Evolutionary conservation across 2,888 invertebrate species (phyloP), one percentile per base, ranked within the genome.

Genomic region (Gryllus longicercus): DNA sequence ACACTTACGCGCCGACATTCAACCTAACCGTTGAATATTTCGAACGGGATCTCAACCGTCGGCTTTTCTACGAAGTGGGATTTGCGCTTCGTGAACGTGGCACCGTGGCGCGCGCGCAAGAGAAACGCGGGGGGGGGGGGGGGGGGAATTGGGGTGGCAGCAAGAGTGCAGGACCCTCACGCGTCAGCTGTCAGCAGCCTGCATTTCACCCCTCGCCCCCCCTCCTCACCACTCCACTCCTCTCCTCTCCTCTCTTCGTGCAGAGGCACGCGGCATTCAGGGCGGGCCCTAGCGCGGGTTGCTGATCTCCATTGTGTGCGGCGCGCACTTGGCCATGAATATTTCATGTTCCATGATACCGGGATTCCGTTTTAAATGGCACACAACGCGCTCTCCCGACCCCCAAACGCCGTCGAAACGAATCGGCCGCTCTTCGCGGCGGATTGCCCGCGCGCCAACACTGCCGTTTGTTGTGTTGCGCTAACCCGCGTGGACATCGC

Each of bases 341-440:
- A 63, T 63, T 63, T 63, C 63, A 63, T 63, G n/a, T n/a, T 63
- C 63, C 63, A 63, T 63, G 63, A 63, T 63, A 63, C 63, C 63
- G n/a, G 63, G 63, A 63, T 63, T 63, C 63, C n/a, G 14, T 63
- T 18, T n/a, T 38, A 18, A 63, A 63, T n/a, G 63, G 63, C 63
- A 4, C n/a, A 4, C 63, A 63, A 8, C n/a, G 14, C n/a, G 63
- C 63, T 63, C 63, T 63, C n/a, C 16, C 63, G n/a, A 63, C 63
- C 10, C n/a, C 14, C 63, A 63, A 63, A 18, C 16, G 63, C 63
- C 63, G 63, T 5, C n/a, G 16, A 0, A 63, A 63, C 63, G 63
- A 18, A n/a, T 38, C 8, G 38, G 38, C 8, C 38, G 38, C 38
- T 8, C 38, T 38, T 38, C 38, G 38, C 8, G 1, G 38, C 0